Conservation (phyloP, 2,113 vertebrate species). For the Hymenochirus boettgeri region DNA sequence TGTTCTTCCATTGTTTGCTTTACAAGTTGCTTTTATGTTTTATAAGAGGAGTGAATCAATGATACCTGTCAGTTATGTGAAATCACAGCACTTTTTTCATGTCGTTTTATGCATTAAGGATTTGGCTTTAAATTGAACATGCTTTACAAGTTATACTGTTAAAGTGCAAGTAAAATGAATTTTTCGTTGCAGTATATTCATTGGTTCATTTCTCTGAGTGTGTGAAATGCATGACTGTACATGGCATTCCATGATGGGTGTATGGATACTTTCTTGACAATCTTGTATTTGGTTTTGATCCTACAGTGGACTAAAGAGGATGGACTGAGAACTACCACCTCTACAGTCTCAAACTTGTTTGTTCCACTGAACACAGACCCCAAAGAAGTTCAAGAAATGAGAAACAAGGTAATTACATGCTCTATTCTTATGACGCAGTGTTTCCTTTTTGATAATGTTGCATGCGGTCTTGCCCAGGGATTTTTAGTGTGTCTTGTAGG, state of each 20-base stretch:
- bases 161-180: not conserved
- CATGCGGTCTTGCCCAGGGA: too few relatives aligned
- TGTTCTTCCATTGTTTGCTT: slow-evolving; percentile 73
- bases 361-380: slow-evolving; percentile 97
- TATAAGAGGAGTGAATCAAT: slow-evolving; percentile 73
- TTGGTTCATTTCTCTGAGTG: slow-evolving; percentile 77
- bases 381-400: slow-evolving; percentile 97
- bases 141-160: not conserved
- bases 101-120: too few relatives aligned
- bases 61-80: slow-evolving; percentile 54
- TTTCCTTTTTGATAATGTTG: too few relatives aligned
- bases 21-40: slow-evolving; percentile 62
- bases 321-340: slow-evolving; percentile 80
- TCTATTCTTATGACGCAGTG: too few relatives aligned
- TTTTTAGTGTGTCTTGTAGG: too few relatives aligned
- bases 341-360: slow-evolving; percentile 90
- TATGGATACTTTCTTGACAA: slow-evolving; percentile 46
- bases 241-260: slow-evolving; percentile 39
- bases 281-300: slow-evolving; percentile 57
- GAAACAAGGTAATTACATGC: slow-evolving; percentile 84
- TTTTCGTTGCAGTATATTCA: slow-evolving; percentile 49
- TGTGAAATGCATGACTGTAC: slow-evolving; percentile 76
- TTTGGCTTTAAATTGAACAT: not conserved
- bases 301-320: slow-evolving; percentile 98
- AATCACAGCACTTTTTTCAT: too few relatives aligned